Conservation (phyloP, 2,797 vertebrate species). For the Phataginus tricuspis region DNA sequence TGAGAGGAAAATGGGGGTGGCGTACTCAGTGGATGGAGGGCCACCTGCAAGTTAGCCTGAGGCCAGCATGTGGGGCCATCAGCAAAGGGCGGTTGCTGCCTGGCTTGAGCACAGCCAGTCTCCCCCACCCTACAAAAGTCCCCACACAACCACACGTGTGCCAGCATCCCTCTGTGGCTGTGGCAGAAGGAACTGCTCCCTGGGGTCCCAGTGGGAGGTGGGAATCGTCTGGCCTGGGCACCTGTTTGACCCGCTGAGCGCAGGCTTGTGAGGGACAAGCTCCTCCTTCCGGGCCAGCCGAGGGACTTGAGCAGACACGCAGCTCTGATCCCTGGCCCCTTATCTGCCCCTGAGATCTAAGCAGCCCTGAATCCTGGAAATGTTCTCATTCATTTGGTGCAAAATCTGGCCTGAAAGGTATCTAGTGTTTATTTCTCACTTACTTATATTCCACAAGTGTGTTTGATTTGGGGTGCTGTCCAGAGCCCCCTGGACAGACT, state of each 20-base stretch:
- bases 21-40: neutral
- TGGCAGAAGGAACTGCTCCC: neutral
- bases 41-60: neutral
- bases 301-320: no score
- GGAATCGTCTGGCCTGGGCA: no score
- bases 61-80: neutral
- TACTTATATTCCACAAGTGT: no score
- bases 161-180: neutral
- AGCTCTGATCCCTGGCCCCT: fast-evolving
- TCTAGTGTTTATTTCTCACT: neutral
- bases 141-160: neutral
- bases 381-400: neutral
- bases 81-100: neutral
- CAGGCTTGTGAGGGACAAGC: no score
- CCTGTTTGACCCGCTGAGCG: fast-evolving
- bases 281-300: no score
- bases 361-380: fast-evolving
- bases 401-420: neutral
- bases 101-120: neutral
- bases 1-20: fast-evolving
- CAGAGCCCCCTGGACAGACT: neutral
- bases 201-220: neutral
- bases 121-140: neutral
- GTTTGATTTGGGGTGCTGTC: neutral
- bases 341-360: neutral